These are phyloP conservation scores for Triplophysa tibetana DNA, from an alignment of 2,113 vertebrate genomes.

Conservation along the genomic window DNA sequence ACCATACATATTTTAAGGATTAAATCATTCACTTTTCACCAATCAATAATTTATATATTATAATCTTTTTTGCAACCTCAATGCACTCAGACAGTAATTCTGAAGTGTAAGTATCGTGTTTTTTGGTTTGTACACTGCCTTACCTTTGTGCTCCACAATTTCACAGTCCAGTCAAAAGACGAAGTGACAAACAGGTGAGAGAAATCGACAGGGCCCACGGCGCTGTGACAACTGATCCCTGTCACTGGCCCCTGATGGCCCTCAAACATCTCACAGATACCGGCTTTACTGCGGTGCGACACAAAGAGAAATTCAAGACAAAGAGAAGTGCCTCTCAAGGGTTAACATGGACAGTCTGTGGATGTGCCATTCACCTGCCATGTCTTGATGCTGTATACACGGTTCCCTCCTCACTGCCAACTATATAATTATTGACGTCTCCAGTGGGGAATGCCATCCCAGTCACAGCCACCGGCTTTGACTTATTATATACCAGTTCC, in stretches of 20 bases:
- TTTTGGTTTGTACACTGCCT: not conserved
- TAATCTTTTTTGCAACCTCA: too few relatives aligned
- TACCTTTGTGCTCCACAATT: conserved; percentile 98
- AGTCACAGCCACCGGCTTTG: conserved; percentile 94
- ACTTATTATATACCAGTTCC: conserved; percentile 97
- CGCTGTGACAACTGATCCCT: conserved; percentile 94
- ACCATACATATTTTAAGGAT: too few relatives aligned
- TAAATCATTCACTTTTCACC: too few relatives aligned
- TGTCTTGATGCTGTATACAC: conserved; percentile 97
- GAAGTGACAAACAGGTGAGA: conserved; percentile 97
- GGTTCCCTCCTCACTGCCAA: conserved; percentile 94
- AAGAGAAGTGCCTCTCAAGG: not conserved
- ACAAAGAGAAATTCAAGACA: not conserved
- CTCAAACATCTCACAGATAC: conserved; percentile 96
- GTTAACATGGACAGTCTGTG: conserved; percentile 14
- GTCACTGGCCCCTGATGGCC: conserved; percentile 97
- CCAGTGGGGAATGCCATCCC: conserved; percentile 95
- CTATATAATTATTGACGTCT: conserved; percentile 97
- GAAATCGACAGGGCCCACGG: conserved; percentile 92
- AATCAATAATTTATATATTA: too few relatives aligned
- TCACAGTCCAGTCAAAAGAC: conserved; percentile 98
- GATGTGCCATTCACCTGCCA: conserved; percentile 81
- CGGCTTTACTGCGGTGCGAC: conserved; percentile 84
- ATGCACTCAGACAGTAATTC: too few relatives aligned
- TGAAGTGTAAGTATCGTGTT: not conserved